Base-by-base conservation (phyloP, 2,888 invertebrate genomes). In the Frankliniella fusca region DNA sequence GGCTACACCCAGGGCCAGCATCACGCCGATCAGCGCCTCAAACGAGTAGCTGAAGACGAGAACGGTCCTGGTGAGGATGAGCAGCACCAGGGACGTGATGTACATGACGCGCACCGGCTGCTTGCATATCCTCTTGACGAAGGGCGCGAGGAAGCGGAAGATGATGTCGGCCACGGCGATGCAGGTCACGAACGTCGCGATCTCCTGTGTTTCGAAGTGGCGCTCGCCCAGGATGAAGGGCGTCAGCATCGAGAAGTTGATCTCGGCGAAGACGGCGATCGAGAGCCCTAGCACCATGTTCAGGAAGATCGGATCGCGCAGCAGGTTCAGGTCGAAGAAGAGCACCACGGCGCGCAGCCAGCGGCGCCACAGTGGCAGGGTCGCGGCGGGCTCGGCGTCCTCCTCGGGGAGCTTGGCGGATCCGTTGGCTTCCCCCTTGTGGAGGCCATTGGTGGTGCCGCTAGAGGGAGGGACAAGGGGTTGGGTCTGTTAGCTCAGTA, bases 201-300 rank as follows among this genome's bases (percentile, higher is more conserved):
- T 92, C 84, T 92, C 88, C 10, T 88, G 85, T 0, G 90, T 92
- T 54, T 89, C 88, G 85, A 93, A 90, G 38, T 90, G 87, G 88
- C 92, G 91, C 85, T 93, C 93, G 80, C 89, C 89, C 27, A 94
- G 87, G 83, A 94, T 93, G 81, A 93, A 92, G 3, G 93, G 93
- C 9, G 92, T 89, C 81, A 93, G 86, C 20, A 92, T 86, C 0
- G 93, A 91, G 86, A 94, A 94, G 85, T 93, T 93, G 0, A 92
- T 90, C 86, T 94, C 94, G 0, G 92, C 92, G 85, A 93, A 92
- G 11, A 92, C 90, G 0, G 93, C 93, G 61, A 93, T 87, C 0
- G 93, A 92, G 86, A 93, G 88, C 23, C 93, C 93, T 80, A 93
- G 83, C 88, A 93, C 90, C 84, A 93, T 92, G 85, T 92, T 93